Conservation (phyloP, 2,888 invertebrate genomes). For the Perizoma affinitatum region DNA sequence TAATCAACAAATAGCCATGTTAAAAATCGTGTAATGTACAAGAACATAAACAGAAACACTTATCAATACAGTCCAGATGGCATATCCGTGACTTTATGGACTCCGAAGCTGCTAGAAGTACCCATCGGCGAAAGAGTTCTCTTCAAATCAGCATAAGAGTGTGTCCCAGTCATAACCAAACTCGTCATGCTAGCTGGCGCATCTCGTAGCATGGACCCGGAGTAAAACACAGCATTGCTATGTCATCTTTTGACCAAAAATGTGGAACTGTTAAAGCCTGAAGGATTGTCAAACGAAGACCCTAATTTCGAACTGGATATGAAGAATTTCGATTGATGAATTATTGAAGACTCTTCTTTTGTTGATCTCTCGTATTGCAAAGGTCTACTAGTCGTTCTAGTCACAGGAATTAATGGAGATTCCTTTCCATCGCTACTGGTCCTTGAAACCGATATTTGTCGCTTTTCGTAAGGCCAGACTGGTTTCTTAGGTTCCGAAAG, state of each 20-base stretch:
- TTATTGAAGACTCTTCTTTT: constrained; percentile 55
- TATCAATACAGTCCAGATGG: constrained; percentile 88
- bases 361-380: constrained; percentile 59
- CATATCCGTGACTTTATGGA: constrained; percentile 88
- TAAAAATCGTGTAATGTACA: constrained; percentile 14
- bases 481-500: constrained; percentile 81
- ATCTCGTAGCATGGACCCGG: constrained; percentile 80
- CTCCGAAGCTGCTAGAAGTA: constrained; percentile 66
- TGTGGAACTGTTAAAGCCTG: constrained; percentile 74
- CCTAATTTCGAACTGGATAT: constrained; percentile 65
- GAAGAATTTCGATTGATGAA: constrained; percentile 66
- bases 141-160: constrained; percentile 75
- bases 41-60: constrained; percentile 32
- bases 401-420: constrained; percentile 69
- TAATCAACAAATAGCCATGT: too few relatives aligned
- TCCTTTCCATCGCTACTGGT: constrained; percentile 73
- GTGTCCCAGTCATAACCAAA: constrained; percentile 71
- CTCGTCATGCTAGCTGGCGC: constrained; percentile 80
- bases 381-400: constrained; percentile 36
- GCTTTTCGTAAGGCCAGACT: constrained; percentile 70
- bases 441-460: constrained; percentile 71
- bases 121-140: constrained; percentile 72
- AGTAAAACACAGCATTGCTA: constrained; percentile 86
- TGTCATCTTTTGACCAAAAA: constrained; percentile 86
- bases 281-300: constrained; percentile 63